Evolutionary conservation across 2,797 vertebrate species (phyloP).

Genomic region (Tarsius wallacei): DNA sequence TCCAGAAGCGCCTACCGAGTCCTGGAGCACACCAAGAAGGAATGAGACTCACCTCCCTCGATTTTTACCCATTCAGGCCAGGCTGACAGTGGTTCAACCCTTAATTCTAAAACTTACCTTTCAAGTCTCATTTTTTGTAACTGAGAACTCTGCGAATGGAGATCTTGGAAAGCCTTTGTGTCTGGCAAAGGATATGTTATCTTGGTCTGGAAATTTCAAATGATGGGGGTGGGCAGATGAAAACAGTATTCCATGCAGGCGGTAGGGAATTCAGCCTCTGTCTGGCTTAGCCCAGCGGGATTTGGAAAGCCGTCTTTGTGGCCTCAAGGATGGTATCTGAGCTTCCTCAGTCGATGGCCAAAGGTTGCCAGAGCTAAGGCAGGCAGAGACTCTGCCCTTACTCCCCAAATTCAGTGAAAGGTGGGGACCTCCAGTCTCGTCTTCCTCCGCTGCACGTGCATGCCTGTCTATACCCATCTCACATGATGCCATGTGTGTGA

Average conservation of each 20-base stretch:
- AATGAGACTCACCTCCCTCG: constrained; percentile 87
- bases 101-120: constrained; percentile 75
- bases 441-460: neutral
- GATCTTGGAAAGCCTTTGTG: constrained; percentile 62
- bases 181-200: constrained; percentile 45
- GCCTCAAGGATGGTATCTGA: neutral
- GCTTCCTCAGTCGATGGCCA: neutral
- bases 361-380: neutral
- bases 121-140: constrained; percentile 28
- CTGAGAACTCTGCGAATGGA: neutral
- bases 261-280: neutral
- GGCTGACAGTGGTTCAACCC: neutral
- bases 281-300: neutral
- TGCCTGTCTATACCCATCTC: neutral
- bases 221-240: neutral
- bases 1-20: constrained; percentile 83
- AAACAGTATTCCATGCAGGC: neutral
- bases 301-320: neutral
- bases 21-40: constrained; percentile 93
- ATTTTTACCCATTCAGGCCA: constrained; percentile 43
- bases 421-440: neutral
- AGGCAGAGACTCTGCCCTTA: neutral
- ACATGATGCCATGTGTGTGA: fast-evolving
- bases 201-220: constrained; percentile 69
- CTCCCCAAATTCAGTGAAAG: neutral